These are phyloP conservation scores for Rhinophrynus dorsalis DNA, from an alignment of 2,797 vertebrate species.

Conservation along the genomic window DNA sequence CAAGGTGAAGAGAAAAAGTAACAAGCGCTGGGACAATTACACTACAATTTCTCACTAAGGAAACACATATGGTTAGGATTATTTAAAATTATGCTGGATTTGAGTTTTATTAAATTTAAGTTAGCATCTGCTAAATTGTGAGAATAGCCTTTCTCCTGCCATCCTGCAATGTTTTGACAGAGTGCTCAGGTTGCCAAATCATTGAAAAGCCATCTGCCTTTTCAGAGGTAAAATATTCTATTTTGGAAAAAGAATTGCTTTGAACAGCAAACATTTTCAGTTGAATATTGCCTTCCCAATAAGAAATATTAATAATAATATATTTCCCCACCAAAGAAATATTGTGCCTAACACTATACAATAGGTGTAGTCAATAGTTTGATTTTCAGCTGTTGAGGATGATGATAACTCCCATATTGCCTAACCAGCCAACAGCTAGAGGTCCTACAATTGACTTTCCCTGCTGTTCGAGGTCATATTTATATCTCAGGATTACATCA, in stretches of 20 bases:
- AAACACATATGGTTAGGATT: slow-evolving; percentile 39
- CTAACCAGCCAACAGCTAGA: too few species aligned
- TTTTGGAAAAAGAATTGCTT: slow-evolving; percentile 21
- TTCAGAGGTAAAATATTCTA: slow-evolving; percentile 25
- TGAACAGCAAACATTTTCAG: slow-evolving; percentile 5
- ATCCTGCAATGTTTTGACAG: slow-evolving; percentile 33
- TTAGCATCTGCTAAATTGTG: slow-evolving; percentile 41
- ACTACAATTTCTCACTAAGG: background rate
- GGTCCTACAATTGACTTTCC: too few species aligned
- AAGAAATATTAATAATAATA: too few species aligned
- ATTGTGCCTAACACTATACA: background rate
- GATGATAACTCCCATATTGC: too few species aligned
- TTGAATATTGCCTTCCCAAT: background rate
- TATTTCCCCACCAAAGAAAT: background rate
- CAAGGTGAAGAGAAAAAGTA: slow-evolving; percentile 12
- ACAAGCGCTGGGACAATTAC: background rate
- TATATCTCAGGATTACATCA: too few species aligned
- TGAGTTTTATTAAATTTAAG: slow-evolving; percentile 39
- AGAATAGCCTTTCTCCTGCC: slow-evolving; percentile 43
- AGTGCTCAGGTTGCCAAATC: slow-evolving; percentile 39
- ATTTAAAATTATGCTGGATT: slow-evolving; percentile 43
- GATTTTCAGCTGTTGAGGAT: too few species aligned
- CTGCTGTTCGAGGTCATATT: too few species aligned
- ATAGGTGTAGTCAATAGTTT: too few species aligned
- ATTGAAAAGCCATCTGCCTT: slow-evolving; percentile 42